Evolutionary conservation across 2,888 invertebrate species (phyloP).

Genomic region (Torymus auratus): DNA sequence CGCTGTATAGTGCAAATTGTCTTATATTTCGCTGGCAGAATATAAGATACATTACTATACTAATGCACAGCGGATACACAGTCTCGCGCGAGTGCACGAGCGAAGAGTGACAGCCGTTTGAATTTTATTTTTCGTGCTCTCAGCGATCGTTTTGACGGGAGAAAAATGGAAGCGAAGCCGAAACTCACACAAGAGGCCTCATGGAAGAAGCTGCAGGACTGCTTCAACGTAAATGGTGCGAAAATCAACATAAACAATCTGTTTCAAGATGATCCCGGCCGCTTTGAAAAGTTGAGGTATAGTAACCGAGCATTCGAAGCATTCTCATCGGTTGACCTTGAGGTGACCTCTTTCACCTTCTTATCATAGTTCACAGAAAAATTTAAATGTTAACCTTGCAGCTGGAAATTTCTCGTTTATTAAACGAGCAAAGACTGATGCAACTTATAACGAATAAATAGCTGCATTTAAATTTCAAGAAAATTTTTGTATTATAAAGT

Average conservation of each 20-base stretch:
- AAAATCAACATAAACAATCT: conserved; percentile 89
- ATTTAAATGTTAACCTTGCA: too few relatives aligned
- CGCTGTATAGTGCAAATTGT: too few relatives aligned
- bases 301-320: conserved; percentile 37
- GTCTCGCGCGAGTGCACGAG: too few relatives aligned
- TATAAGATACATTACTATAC: too few relatives aligned
- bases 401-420: too few relatives aligned
- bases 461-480: conserved; percentile 7
- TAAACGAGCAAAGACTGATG: conserved; percentile 9
- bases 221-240: conserved; percentile 84
- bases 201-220: conserved; percentile 86
- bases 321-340: conserved; percentile 68
- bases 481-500: not conserved
- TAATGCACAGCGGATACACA: too few relatives aligned
- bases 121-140: too few relatives aligned
- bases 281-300: conserved; percentile 94
- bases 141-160: too few relatives aligned
- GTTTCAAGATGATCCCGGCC: conserved; percentile 87
- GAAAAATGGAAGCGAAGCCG: conserved; percentile 78
- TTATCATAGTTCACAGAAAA: conserved; percentile 1
- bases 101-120: too few relatives aligned
- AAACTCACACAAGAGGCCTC: conserved; percentile 82
- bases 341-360: conserved; percentile 65
- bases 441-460: conserved; percentile 2
- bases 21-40: too few relatives aligned